Percentiles rank a stretch among this genome's conserved stretches.
Evolutionary conservation across 2,797 vertebrate species (phyloP).

Genomic region (Gobionotothen gibberifrons): DNA sequence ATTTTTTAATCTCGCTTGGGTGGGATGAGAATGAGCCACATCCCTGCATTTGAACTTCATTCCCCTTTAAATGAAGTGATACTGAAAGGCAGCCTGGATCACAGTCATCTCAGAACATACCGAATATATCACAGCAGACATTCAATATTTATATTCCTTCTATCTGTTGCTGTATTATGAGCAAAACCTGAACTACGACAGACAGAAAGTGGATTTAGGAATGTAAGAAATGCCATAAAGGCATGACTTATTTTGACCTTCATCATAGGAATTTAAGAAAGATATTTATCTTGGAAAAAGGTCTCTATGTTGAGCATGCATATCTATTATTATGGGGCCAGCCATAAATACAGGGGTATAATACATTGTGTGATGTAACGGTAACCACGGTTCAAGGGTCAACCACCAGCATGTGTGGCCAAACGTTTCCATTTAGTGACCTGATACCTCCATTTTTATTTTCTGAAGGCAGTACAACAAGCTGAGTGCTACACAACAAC

Average conservation of each 20-base stretch:
- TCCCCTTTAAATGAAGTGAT: conserved; percentile 46
- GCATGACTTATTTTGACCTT: not conserved
- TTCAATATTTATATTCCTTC: conserved; percentile 16
- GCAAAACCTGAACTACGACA: not conserved
- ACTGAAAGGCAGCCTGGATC: conserved; percentile 30
- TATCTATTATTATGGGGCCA: not conserved
- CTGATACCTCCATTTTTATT: not conserved
- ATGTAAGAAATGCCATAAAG: not conserved
- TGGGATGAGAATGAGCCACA: conserved; percentile 49
- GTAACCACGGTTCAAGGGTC: not conserved
- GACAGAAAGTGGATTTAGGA: not conserved
- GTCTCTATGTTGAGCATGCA: not conserved
- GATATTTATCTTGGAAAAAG: too few relatives aligned
- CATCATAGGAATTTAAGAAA: not conserved
- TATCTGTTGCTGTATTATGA: not conserved
- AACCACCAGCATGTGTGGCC: not conserved
- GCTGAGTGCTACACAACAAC: not conserved
- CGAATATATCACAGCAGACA: conserved; percentile 20
- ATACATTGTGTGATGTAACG: too few relatives aligned
- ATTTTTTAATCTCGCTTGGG: conserved; percentile 64
- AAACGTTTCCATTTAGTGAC: not conserved
- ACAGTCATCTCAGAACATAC: conserved; percentile 17
- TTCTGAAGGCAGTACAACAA: not conserved
- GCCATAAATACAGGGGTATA: not conserved
- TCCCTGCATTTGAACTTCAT: conserved; percentile 25